phyloP scores from a whole-genome alignment of 1,140 invertebrate species.

The Zeugodacus cucurbitae region DNA sequence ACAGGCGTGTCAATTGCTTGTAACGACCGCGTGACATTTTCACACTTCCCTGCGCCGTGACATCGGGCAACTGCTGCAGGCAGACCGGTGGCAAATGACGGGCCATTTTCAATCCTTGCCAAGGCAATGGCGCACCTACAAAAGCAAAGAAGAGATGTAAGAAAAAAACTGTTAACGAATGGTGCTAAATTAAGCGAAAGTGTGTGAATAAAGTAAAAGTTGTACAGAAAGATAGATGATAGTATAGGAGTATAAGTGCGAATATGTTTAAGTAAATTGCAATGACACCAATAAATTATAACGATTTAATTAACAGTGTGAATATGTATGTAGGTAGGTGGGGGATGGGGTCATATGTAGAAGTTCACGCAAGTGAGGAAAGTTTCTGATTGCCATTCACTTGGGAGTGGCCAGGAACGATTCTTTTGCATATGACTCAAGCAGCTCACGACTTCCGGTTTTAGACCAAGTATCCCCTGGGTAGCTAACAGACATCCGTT shows the following conservation, averaged over 20 bases:
- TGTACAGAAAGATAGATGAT: background rate
- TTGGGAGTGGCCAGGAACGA: too few species aligned
- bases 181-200: background rate
- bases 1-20: conserved; percentile 76
- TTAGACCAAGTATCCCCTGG: too few species aligned
- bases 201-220: background rate
- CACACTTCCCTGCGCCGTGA: conserved; percentile 55
- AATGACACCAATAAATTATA: background rate
- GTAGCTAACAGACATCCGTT: too few species aligned
- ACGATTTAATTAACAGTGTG: background rate
- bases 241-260: background rate
- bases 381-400: too few species aligned
- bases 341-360: too few species aligned
- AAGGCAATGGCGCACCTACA: conserved; percentile 74
- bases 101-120: conserved; percentile 77
- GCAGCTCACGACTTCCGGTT: too few species aligned
- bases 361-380: too few species aligned
- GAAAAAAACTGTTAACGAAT: background rate
- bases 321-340: background rate
- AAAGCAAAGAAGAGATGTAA: background rate
- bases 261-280: background rate
- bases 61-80: conserved; percentile 79
- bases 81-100: conserved; percentile 85
- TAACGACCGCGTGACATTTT: conserved; percentile 72
- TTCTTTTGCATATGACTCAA: too few species aligned